These are phyloP conservation scores for Malaclemys terrapin DNA, from an alignment of 2,113 vertebrate species.

Conservation along the genomic window DNA sequence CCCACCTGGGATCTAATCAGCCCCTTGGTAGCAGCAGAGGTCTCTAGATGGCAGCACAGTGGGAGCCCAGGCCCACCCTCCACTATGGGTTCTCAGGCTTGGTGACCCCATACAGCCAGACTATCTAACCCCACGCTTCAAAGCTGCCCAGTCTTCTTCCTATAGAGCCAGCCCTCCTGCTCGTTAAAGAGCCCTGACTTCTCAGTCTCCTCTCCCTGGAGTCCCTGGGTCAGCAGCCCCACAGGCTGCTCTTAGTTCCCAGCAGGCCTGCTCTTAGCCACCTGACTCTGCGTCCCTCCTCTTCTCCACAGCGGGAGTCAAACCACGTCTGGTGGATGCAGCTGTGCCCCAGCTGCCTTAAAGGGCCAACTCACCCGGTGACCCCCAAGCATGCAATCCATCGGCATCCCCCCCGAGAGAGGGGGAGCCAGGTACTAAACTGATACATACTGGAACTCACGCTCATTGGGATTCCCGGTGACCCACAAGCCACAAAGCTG, in stretches of 20 bases:
- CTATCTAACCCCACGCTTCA: not conserved
- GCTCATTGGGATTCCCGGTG: too few relatives aligned
- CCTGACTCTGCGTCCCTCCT: not conserved
- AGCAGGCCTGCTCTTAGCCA: not conserved
- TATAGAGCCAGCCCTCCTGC: not conserved
- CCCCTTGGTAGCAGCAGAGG: not conserved
- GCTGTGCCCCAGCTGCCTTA: not conserved
- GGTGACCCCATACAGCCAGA: not conserved
- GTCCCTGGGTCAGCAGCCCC: not conserved
- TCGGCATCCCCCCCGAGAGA: not conserved
- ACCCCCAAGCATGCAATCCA: not conserved
- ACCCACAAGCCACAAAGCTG: not conserved
- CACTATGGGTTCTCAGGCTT: not conserved
- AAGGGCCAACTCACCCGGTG: not conserved
- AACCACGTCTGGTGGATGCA: not conserved
- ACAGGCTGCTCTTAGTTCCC: not conserved
- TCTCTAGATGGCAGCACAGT: not conserved
- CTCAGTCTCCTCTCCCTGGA: not conserved
- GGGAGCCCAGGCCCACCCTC: not conserved
- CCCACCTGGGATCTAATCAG: not conserved
- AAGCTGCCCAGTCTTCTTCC: rapidly evolving
- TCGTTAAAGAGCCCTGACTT: not conserved
- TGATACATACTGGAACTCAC: not conserved
- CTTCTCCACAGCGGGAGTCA: not conserved
- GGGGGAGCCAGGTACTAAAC: not conserved